phyloP scores from a whole-genome alignment of 2,888 invertebrate species.

The Xanthia togata region DNA sequence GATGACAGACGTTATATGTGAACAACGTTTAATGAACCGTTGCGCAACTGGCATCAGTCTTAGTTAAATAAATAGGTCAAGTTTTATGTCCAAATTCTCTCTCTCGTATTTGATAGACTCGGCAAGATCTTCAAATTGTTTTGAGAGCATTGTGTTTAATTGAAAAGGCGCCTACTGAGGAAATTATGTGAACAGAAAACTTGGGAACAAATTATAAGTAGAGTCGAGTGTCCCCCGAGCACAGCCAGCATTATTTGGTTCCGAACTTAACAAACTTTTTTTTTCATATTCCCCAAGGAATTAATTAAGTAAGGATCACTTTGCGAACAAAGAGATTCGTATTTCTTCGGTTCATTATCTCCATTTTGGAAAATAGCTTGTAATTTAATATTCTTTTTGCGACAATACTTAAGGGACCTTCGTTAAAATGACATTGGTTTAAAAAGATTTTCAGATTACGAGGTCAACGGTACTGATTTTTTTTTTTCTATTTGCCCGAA shows the following conservation, averaged over 20 bases:
- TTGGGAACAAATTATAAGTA: conserved; percentile 81
- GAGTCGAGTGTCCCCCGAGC: conserved; percentile 72
- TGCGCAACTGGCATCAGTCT: conserved; percentile 71
- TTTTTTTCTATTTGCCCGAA: conserved; percentile 37
- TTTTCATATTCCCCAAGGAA: conserved; percentile 76
- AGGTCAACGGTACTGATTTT: conserved; percentile 30
- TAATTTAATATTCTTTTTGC: conserved; percentile 67
- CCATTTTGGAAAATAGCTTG: conserved; percentile 67
- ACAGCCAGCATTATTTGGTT: conserved; percentile 76
- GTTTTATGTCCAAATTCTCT: conserved; percentile 53
- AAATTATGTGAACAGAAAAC: conserved; percentile 81
- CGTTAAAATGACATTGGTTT: conserved; percentile 62
- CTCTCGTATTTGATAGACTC: conserved; percentile 55
- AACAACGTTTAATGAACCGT: conserved; percentile 66
- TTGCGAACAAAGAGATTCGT: conserved; percentile 74
- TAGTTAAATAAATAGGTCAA: conserved; percentile 70
- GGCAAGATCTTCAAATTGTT: conserved; percentile 63
- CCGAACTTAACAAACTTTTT: conserved; percentile 76
- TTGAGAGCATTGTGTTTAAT: conserved; percentile 76
- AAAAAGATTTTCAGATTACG: conserved; percentile 57
- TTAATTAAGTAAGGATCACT: conserved; percentile 83
- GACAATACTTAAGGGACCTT: conserved; percentile 63
- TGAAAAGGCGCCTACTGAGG: conserved; percentile 75
- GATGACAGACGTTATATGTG: conserved; percentile 65
- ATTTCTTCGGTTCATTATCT: conserved; percentile 77